Evolutionary conservation across 2,888 invertebrate genomes (phyloP), one percentile per base, ranked within the genome.

Genomic region (Nymphalis polychloros): DNA sequence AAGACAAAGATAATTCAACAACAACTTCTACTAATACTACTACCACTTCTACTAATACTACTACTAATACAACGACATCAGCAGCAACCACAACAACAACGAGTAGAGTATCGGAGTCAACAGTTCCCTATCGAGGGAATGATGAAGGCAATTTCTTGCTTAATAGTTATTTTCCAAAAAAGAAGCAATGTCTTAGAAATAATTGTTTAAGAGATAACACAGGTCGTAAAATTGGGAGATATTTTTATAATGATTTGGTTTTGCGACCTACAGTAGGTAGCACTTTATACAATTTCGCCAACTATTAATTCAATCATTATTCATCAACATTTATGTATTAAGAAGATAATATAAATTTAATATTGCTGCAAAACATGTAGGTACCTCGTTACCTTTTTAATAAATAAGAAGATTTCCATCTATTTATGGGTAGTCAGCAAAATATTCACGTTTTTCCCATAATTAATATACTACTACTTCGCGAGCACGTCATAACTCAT

Each of bases 251-350:
- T 16, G 63, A 64, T 62, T 63, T 66, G 8, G 27, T 71, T 60
- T 23, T 65, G 48, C 71, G 73, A 63, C 74, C 74, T 16, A 74
- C 74, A 10, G 1, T 73, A 27, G 7, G 46, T 48, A n/a, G 52
- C 27, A 8, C n/a, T 31, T 27, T 2, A 16, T 27, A 41, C 41
- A 13, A 41, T 41, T 41, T 41, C 13, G 41, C 3, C 41, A 41
- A 41, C 4, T 41, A 41, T 41, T 41, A 41, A 41, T 13, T 13
- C 4, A 41, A 41, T 41, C 41, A 13, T 13, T 13, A 10, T 4
- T 13, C 13, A 3, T 41, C 4, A 41, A 41, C 41, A 10, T 41
- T 41, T 41, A 13, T 0, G 41, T 41, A 13, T 41, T 41, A 2
- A 8, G 4, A 13, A 41, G 41, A 13, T 13, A 41, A 41, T 13